A percentile compares a stretch with the other conserved stretches of the same genome.
These are phyloP conservation scores for Todiramphus chloris DNA, from an alignment of 2,113 vertebrate genomes.

Conservation along the genomic window DNA sequence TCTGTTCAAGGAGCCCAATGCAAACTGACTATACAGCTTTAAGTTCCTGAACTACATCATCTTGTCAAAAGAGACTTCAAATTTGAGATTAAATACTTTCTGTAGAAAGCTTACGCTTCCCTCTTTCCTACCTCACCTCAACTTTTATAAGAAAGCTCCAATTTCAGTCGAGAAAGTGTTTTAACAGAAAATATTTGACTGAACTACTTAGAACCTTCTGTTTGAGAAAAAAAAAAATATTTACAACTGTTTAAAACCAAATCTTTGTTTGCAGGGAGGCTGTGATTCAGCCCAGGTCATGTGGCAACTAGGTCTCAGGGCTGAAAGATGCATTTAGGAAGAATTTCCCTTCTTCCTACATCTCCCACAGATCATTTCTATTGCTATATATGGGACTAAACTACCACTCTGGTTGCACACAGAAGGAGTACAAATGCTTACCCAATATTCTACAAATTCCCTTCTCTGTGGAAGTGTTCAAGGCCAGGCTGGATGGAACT, in stretches of 20 bases:
- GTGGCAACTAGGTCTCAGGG: not conserved
- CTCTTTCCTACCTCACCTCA: not conserved
- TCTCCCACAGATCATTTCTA: not conserved
- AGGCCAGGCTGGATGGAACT: not conserved
- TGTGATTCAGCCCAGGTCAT: not conserved
- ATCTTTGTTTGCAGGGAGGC: not conserved
- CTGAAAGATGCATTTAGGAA: not conserved
- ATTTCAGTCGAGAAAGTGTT: not conserved
- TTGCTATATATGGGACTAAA: not conserved
- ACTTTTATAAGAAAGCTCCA: not conserved
- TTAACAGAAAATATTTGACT: not conserved
- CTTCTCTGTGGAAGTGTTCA: not conserved
- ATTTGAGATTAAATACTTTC: not conserved
- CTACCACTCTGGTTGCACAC: not conserved
- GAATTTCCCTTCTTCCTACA: not conserved
- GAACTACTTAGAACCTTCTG: not conserved
- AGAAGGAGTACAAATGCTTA: not conserved
- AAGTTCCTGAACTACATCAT: not conserved
- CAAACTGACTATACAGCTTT: not conserved
- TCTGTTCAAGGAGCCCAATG: not conserved
- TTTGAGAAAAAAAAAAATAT: not conserved
- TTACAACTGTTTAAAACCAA: not conserved
- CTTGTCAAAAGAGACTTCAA: not conserved
- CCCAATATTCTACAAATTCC: not conserved
- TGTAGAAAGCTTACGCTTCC: not conserved